Evolutionary conservation across 2,797 vertebrate species (phyloP), one percentile per base, ranked within the genome.

Genomic region (Vipera ursinii): DNA sequence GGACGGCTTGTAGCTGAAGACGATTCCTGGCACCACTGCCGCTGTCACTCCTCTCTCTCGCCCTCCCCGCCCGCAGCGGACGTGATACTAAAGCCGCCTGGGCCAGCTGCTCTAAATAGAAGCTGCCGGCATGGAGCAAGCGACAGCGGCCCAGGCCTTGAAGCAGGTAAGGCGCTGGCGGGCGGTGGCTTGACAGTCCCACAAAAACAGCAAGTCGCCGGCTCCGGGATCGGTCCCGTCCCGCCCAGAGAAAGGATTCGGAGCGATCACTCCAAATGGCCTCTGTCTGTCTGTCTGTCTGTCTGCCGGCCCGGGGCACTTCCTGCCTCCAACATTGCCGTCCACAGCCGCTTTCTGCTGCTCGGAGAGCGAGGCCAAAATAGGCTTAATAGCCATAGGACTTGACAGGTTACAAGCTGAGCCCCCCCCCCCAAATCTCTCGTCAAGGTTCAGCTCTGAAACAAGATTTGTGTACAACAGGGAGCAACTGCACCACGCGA

Each of bases 111-210:
- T 57, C 89, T 32, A 88, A 90, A 82, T 48, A 92, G 93, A 44
- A 38, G 91, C 85, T 61, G 91, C 48, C 26, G 69, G 56, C 86
- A 90, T 93, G 92, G 92, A 92, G 92, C 69, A 51, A 38, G 56
- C 28, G 88, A 61, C 82, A 12, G 85, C 53, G 32, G 59, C 53
- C 24, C 59, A 38, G 44, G 91, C 88, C 57, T 88, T 28, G 82
- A n/a, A 90, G 91, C 91, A 91, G 89, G 85, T 91, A 88, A 86
- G 59, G 69, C 48, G 12, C 15, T 2, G 7, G 51, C 1, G 32
- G 15, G 88, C 14, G 38, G 26, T 13, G 85, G 55, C 20, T 6
- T 6, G 1, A 9, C 28, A 13, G 24, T 12, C 51, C 9, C 22
- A 15, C 22, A 9, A 26, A 9, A 26, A 9, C 0, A 3, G 6